A percentile compares a stretch with the other conserved stretches of the same genome.
Conservation (phyloP, 2,113 vertebrate genomes). For the Mobula hypostoma region DNA sequence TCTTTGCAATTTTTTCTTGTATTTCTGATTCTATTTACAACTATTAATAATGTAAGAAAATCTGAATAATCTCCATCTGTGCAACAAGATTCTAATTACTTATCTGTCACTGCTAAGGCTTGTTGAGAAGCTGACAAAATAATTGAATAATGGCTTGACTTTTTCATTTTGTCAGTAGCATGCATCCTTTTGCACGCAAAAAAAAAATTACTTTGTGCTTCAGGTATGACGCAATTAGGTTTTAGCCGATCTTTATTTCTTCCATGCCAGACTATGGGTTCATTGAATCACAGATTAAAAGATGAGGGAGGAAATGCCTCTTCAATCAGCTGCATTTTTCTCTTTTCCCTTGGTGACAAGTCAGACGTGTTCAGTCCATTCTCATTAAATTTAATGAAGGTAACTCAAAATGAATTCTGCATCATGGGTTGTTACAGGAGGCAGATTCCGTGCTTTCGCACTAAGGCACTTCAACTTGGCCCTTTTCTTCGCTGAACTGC, state of each 20-base stretch:
- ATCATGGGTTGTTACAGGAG: background rate
- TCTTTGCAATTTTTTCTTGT: background rate
- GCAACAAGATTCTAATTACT: background rate
- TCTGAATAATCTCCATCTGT: background rate
- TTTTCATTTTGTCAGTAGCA: background rate
- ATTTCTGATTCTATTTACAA: no score
- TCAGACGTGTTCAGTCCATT: background rate
- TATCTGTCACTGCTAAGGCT: background rate
- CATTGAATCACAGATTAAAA: background rate
- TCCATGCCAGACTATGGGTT: background rate
- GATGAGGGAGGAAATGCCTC: no score
- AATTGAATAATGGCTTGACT: background rate
- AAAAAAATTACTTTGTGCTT: background rate
- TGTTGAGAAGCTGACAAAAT: background rate
- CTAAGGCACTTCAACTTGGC: background rate
- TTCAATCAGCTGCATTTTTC: conserved; percentile 3
- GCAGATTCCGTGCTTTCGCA: background rate
- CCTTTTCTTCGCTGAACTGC: background rate
- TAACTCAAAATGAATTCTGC: background rate
- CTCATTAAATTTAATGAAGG: background rate
- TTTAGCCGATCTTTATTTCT: background rate
- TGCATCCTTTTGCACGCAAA: background rate
- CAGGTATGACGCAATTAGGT: background rate
- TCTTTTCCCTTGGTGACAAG: conserved; percentile 2
- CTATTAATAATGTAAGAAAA: background rate